Percentiles rank a stretch among this genome's conserved stretches.
Evolutionary conservation across 2,113 vertebrate genomes (phyloP).

Genomic region (Spea bombifrons): DNA sequence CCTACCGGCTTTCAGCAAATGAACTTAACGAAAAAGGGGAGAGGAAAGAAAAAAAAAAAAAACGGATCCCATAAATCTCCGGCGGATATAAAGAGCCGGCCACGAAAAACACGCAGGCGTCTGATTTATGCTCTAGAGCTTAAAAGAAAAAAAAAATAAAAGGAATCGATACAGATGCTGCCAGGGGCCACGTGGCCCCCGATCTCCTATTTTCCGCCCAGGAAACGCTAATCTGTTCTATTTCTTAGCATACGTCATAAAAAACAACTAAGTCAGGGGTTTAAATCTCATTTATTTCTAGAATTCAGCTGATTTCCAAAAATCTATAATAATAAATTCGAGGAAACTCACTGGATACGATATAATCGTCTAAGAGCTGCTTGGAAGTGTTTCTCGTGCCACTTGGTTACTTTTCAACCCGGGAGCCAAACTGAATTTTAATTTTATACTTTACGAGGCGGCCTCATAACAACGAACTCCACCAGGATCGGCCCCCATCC

Average conservation of each 20-base stretch:
- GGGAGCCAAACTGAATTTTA: too few relatives aligned
- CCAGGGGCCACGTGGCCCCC: not conserved
- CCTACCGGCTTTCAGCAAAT: conserved; percentile 14
- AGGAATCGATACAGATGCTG: not conserved
- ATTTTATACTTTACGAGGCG: too few relatives aligned
- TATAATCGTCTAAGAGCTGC: too few relatives aligned
- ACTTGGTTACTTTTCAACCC: too few relatives aligned
- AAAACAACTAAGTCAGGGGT: too few relatives aligned
- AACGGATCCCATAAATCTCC: not conserved
- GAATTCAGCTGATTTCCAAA: too few relatives aligned
- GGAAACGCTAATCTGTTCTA: not conserved
- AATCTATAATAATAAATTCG: too few relatives aligned
- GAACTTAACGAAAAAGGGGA: not conserved
- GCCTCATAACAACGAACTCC: too few relatives aligned
- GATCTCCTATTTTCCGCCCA: not conserved
- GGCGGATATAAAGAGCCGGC: not conserved
- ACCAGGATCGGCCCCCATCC: too few relatives aligned
- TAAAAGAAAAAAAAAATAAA: not conserved
- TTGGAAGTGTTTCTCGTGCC: too few relatives aligned
- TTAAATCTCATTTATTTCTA: too few relatives aligned
- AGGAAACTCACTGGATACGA: too few relatives aligned
- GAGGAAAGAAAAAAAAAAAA: not conserved
- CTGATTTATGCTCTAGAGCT: not conserved
- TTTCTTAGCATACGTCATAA: not conserved
- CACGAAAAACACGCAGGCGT: not conserved